These are phyloP conservation scores for Rugalucina vietnamica DNA, from an alignment of 2,888 invertebrate species.

Conservation along the genomic window DNA sequence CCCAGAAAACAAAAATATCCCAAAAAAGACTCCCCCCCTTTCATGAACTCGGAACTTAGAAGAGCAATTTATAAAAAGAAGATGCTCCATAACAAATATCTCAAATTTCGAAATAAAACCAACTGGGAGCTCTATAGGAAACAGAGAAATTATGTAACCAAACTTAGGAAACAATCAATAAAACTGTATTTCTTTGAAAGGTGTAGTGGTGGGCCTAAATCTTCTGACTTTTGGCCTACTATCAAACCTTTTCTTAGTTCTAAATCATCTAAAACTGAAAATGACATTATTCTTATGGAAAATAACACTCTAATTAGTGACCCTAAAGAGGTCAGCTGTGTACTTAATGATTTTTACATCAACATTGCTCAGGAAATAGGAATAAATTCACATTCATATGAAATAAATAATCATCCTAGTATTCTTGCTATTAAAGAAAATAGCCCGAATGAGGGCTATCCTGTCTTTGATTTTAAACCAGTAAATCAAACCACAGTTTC, in stretches of 20 bases:
- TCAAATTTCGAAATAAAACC: slow-evolving; percentile 11
- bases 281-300: slow-evolving; percentile 25
- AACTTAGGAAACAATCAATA: slow-evolving; percentile 19
- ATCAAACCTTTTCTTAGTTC: slow-evolving; percentile 41
- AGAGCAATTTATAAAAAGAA: slow-evolving; percentile 40
- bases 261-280: slow-evolving; percentile 3
- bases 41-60: slow-evolving; percentile 29
- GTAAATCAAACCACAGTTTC: background rate
- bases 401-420: slow-evolving; percentile 19
- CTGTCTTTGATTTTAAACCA: background rate
- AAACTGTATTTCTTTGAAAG: slow-evolving; percentile 35
- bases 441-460: background rate
- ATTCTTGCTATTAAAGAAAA: slow-evolving; percentile 9
- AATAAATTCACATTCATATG: background rate
- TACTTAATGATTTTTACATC: slow-evolving; percentile 6
- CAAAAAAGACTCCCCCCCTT: slow-evolving; percentile 2
- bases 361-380: slow-evolving; percentile 18
- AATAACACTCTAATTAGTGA: background rate
- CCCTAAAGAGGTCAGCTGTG: background rate
- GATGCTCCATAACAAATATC: slow-evolving; percentile 27
- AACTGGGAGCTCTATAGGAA: slow-evolving; percentile 34
- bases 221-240: slow-evolving; percentile 22
- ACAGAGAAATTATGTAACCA: slow-evolving; percentile 33
- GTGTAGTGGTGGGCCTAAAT: slow-evolving; percentile 29
- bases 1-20: slow-evolving; percentile 24